Evolutionary conservation across 1,140 invertebrate genomes (phyloP).

Genomic region (Idris sp.): DNA sequence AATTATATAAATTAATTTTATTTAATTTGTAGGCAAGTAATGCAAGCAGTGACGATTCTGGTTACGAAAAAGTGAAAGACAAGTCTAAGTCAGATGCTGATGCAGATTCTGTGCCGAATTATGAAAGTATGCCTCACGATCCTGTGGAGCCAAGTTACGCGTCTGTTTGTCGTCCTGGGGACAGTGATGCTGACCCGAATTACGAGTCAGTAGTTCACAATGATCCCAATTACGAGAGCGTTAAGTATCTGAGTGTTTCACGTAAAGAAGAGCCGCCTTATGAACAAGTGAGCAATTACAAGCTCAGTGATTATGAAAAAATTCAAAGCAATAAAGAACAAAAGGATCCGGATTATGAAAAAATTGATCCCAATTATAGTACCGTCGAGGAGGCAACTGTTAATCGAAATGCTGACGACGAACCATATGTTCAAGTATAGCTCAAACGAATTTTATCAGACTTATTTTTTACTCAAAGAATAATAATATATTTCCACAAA

Average conservation of each 20-base stretch:
- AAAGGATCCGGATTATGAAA: constrained; percentile 67
- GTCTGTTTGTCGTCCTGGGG: constrained; percentile 81
- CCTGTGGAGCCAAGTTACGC: constrained; percentile 76
- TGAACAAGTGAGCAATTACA: constrained; percentile 72
- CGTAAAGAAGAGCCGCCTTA: constrained; percentile 75
- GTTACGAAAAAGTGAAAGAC: constrained; percentile 73
- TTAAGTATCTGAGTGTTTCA: constrained; percentile 73
- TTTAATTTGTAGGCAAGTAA: constrained; percentile 66
- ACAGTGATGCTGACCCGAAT: constrained; percentile 85
- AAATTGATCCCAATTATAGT: constrained; percentile 65
- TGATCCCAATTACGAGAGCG: constrained; percentile 79
- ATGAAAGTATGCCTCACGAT: constrained; percentile 84
- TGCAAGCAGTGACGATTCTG: constrained; percentile 73
- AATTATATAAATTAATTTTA: too few species aligned
- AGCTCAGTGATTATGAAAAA: constrained; percentile 67
- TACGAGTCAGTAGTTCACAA: constrained; percentile 83
- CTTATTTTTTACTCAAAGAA: constrained; percentile 36
- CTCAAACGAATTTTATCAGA: constrained; percentile 28
- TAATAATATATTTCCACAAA: constrained; percentile 41
- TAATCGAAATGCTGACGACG: constrained; percentile 71
- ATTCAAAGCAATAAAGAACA: constrained; percentile 60
- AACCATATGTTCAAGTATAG: constrained; percentile 74
- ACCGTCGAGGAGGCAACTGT: constrained; percentile 38
- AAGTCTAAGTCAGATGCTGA: constrained; percentile 65
- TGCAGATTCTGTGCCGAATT: constrained; percentile 80